Evolutionary conservation across 2,113 vertebrate species (phyloP), one percentile per base, ranked within the genome.

Genomic region (Malurus melanocephalus): DNA sequence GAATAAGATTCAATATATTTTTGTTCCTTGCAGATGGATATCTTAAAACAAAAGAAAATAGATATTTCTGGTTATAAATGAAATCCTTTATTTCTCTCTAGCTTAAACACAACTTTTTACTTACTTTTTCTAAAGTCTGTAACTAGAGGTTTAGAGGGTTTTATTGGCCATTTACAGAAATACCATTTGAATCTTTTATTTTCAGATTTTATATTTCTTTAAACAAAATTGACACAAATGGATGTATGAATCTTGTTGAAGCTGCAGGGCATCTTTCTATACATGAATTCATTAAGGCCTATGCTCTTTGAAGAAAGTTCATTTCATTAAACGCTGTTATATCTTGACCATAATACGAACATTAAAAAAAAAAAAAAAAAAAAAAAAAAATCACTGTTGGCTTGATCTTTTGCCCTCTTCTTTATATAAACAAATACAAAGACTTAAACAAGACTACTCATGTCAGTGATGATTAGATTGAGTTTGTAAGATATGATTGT

Each of bases 61-160:
- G 84, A 79, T 80, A 45, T 85, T 79, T 92, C 60, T 88, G 59
- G 53, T 80, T 93, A 80, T 45, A 92, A 89, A 60, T 65, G 18
- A 90, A 90, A 85, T 68, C 20, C 23, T 67, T 94, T 93, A 79
- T 77, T 95, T 96, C 75, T 89, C 68, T 92, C 55, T 42, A 94
- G 79, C 61, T 93, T 85, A 77, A 75, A 91, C 62, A 89, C 42
- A 89, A 59, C 33, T 79, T 88, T 93, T 55, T 74, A 68, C 28
- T 89, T 71, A 66, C 14, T 90, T 92, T 79, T 87, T 69, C 52
- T 77, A 53, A 95, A 93, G 65, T 55, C 35, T 79, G 68, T 67
- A 93, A 82, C 22, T 79, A 73, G 51, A 93, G 6, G 30, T 82
- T 95, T 85, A 92, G 69, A 81, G 80, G 80, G 43, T 59, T 92